Conservation (phyloP, 2,797 vertebrate genomes). For the Siniperca undulata region DNA sequence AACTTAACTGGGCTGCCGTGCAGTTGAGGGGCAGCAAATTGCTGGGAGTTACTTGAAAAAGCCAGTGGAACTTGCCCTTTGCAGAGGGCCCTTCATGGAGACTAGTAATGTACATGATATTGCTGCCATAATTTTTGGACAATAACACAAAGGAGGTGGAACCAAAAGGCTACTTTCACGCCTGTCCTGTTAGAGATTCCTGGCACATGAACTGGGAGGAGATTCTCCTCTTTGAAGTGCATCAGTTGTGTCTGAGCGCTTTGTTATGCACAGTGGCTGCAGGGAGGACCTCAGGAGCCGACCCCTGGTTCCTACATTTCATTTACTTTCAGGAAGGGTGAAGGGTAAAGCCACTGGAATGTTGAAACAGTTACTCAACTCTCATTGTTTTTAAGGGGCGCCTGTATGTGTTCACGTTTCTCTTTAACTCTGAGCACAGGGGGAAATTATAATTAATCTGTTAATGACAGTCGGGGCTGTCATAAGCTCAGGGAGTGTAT, state of each 20-base stretch:
- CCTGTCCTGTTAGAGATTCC: constrained; percentile 58
- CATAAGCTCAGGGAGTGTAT: constrained; percentile 88
- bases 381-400: constrained; percentile 77
- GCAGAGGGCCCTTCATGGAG: background rate
- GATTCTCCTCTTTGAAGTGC: constrained; percentile 67
- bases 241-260: constrained; percentile 48
- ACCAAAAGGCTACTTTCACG: constrained; percentile 60
- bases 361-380: constrained; percentile 75
- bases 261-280: constrained; percentile 73
- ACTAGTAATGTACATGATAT: constrained; percentile 19
- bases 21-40: background rate
- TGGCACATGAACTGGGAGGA: constrained; percentile 67
- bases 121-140: constrained; percentile 70
- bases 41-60: background rate
- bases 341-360: constrained; percentile 76
- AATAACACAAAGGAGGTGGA: constrained; percentile 64
- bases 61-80: background rate
- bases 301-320: constrained; percentile 62
- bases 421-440: constrained; percentile 83
- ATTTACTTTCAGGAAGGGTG: constrained; percentile 74
- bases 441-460: constrained; percentile 93
- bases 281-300: constrained; percentile 66
- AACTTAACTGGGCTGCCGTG: background rate
- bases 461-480: constrained; percentile 92
- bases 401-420: constrained; percentile 79